Percentiles rank a stretch among this genome's conserved stretches.
These are phyloP conservation scores for Oasisia sp. DNA, from an alignment of 2,888 invertebrate species.

Conservation along the genomic window DNA sequence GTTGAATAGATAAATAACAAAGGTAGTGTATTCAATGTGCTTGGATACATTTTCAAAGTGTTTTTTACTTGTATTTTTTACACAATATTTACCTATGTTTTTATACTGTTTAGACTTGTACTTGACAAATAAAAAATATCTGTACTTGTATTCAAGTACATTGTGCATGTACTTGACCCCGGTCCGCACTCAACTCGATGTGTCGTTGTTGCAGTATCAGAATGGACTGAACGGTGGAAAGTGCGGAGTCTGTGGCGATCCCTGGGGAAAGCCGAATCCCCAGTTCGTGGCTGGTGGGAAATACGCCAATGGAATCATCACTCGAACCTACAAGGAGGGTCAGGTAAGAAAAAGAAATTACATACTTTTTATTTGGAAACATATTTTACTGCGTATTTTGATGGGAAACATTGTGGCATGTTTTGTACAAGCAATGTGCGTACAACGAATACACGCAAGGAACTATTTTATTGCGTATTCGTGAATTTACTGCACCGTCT, in stretches of 20 bases:
- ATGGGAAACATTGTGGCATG: not conserved
- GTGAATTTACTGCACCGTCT: no score
- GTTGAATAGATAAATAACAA: no score
- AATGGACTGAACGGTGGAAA: slow-evolving; percentile 30
- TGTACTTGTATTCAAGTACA: not conserved
- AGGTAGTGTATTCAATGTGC: no score
- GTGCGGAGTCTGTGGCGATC: slow-evolving; percentile 42
- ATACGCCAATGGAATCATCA: slow-evolving; percentile 38
- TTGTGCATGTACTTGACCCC: not conserved
- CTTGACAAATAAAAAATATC: not conserved
- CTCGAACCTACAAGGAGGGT: slow-evolving; percentile 28
- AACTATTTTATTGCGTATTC: no score
- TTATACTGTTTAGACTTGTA: no score
- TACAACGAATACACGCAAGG: no score
- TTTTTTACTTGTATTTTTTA: no score
- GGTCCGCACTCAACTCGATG: not conserved
- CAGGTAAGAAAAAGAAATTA: not conserved
- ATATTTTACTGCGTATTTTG: not conserved
- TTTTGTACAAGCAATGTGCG: no score
- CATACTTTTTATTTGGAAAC: not conserved
- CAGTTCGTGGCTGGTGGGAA: slow-evolving; percentile 41
- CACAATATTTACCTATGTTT: no score
- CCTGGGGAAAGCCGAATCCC: slow-evolving; percentile 30
- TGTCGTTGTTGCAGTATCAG: slow-evolving; percentile 27
- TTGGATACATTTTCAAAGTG: no score